Percentiles rank a stretch among this genome's conserved stretches.
Evolutionary conservation across 2,888 invertebrate species (phyloP).

Genomic region (Heterodera filipjevi): DNA sequence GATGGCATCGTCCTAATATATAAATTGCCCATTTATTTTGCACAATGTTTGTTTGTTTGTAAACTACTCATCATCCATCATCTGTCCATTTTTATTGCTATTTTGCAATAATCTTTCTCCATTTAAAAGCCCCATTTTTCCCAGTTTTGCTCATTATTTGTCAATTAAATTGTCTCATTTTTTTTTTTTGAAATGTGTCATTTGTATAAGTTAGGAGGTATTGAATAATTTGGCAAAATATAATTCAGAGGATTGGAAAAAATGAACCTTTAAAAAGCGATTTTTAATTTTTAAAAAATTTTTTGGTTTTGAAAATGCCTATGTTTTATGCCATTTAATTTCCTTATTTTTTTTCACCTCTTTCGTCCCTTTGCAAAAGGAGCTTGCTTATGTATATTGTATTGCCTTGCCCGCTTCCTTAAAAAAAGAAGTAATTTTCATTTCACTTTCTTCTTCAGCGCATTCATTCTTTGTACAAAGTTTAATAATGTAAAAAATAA

Average conservation of each 20-base stretch:
- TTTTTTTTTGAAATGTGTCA: background rate
- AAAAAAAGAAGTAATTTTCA: background rate
- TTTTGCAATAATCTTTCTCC: background rate
- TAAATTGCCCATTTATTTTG: background rate
- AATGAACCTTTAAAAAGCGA: no score
- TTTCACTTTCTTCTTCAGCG: background rate
- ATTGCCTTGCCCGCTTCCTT: background rate
- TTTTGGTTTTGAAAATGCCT: no score
- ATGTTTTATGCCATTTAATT: background rate
- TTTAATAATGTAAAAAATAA: no score
- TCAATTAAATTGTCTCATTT: background rate
- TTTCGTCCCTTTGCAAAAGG: no score
- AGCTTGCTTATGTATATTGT: background rate
- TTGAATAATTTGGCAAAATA: no score
- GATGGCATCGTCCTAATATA: background rate
- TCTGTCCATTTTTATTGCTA: slow-evolving; percentile 10
- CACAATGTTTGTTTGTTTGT: no score
- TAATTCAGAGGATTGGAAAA: no score
- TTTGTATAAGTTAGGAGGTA: background rate
- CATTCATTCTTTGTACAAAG: no score
- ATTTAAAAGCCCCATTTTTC: background rate
- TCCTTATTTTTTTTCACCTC: slow-evolving; percentile 9
- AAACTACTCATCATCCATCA: background rate
- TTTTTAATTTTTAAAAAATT: no score
- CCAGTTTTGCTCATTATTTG: background rate